phyloP scores from a whole-genome alignment of 2,797 vertebrate species.

The Rhynchonycteris naso region DNA sequence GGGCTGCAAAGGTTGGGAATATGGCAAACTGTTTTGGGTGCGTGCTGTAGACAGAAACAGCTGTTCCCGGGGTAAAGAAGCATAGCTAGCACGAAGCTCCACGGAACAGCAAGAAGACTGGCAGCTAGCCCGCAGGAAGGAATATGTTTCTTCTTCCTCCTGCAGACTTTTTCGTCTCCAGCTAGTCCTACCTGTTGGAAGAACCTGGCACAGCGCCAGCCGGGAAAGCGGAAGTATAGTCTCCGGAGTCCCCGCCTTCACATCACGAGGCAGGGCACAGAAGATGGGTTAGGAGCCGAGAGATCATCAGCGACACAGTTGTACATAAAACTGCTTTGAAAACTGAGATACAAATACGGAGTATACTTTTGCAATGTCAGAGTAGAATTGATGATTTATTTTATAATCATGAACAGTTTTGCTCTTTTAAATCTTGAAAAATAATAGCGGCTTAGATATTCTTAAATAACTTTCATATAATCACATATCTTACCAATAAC shows the following conservation, averaged over 20 bases:
- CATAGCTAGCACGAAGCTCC: too few relatives aligned
- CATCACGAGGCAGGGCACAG: neutral
- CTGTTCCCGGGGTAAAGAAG: neutral
- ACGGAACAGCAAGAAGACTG: neutral
- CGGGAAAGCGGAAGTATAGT: neutral
- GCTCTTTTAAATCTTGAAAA: neutral
- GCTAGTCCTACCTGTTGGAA: neutral
- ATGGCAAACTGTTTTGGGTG: neutral
- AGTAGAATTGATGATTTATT: neutral
- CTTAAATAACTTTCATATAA: neutral
- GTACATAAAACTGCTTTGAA: neutral
- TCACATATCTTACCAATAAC: neutral
- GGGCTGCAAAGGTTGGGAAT: neutral
- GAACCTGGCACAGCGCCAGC: neutral
- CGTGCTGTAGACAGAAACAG: neutral
- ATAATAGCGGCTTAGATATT: neutral
- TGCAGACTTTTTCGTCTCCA: neutral
- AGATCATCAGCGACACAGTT: fast-evolving
- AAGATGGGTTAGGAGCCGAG: neutral
- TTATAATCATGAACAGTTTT: neutral
- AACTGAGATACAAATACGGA: neutral
- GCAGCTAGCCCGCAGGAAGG: neutral
- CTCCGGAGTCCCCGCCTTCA: neutral
- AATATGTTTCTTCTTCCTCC: neutral
- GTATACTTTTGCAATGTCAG: neutral